Percentiles rank a stretch among this genome's conserved stretches.
These are phyloP conservation scores for Chymomyza fuscimana DNA, from an alignment of 2,888 invertebrate species.

Conservation along the genomic window DNA sequence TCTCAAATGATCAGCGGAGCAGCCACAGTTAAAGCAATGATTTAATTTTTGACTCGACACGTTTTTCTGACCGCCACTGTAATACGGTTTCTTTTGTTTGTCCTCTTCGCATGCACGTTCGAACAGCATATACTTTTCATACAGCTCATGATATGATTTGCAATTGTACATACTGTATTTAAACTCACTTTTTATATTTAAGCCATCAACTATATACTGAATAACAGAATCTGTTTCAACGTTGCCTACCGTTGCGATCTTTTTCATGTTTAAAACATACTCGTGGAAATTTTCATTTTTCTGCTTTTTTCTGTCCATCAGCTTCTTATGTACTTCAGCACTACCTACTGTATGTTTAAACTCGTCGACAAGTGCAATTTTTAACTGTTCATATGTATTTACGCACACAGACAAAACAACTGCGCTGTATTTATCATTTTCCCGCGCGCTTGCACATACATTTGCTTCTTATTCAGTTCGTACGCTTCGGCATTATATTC, in stretches of 20 bases:
- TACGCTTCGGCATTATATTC: constrained; percentile 5
- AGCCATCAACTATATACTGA: constrained; percentile 6
- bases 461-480: constrained; percentile 9
- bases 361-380: not conserved
- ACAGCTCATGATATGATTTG: too few relatives aligned
- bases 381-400: not conserved
- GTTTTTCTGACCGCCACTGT: not conserved
- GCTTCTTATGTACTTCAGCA: constrained; percentile 10
- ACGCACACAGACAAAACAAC: constrained; percentile 6
- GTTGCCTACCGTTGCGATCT: constrained; percentile 1
- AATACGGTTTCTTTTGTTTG: not conserved
- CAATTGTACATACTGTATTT: too few relatives aligned
- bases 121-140: too few relatives aligned
- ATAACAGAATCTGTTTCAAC: not conserved
- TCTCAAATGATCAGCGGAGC: too few relatives aligned
- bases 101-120: too few relatives aligned
- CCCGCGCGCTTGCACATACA: constrained; percentile 5
- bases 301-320: not conserved
- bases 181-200: constrained; percentile 1
- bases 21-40: not conserved
- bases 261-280: constrained; percentile 3
- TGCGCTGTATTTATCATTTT: constrained; percentile 14
- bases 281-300: not conserved
- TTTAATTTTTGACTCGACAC: not conserved
- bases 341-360: not conserved